Conservation (phyloP, 2,888 invertebrate genomes). For the Seira sanloemensis region DNA sequence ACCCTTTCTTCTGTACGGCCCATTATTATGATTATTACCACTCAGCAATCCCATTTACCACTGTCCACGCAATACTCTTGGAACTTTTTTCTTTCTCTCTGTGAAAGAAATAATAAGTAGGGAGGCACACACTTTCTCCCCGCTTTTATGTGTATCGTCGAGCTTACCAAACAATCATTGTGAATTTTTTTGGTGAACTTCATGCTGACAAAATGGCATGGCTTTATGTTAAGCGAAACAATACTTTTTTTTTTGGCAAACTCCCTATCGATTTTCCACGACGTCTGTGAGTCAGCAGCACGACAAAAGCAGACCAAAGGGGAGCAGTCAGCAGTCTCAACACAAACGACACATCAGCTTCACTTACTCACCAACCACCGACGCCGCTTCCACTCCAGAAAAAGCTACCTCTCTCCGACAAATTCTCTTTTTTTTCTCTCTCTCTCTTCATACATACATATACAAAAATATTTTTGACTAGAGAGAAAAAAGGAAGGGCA, state of each 20-base stretch:
- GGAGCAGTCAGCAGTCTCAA: conserved; percentile 64
- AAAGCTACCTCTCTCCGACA: conserved; percentile 9
- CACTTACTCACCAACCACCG: conserved; percentile 28
- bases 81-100: not conserved
- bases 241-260: conserved; percentile 62
- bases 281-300: conserved; percentile 62
- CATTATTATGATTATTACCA: conserved; percentile 12
- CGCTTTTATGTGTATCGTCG: conserved; percentile 7
- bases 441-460: not conserved
- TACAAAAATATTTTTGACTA: no score
- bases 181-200: conserved; percentile 51
- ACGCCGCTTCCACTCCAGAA: conserved; percentile 29
- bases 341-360: conserved; percentile 64
- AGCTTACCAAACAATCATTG: not conserved
- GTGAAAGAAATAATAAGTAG: conserved; percentile 9
- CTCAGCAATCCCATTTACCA: conserved; percentile 9
- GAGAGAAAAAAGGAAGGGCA: conserved; percentile 25
- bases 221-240: conserved; percentile 60
- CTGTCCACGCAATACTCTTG: not conserved
- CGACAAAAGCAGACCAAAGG: conserved; percentile 40
- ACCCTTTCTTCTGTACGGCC: not conserved
- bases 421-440: no score
- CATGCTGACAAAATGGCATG: conserved; percentile 65
- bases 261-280: conserved; percentile 65
- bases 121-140: not conserved